phyloP scores from a whole-genome alignment of 2,888 invertebrate species.

The Euzophera pinguis region DNA sequence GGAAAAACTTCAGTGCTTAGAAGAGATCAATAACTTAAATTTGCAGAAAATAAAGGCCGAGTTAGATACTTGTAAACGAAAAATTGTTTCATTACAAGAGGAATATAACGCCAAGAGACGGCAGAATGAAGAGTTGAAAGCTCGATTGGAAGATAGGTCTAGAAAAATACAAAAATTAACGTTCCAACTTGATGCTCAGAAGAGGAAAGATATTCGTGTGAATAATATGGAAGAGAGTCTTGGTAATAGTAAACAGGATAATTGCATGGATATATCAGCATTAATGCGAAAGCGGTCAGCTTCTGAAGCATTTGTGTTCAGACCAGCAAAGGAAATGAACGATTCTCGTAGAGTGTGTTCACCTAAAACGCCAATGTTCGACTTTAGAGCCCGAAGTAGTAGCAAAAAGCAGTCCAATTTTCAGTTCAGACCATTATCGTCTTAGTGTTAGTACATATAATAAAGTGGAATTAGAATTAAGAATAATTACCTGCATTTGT shows the following conservation, averaged over 20 bases:
- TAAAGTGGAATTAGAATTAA: constrained; percentile 12
- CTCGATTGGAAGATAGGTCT: constrained; percentile 62
- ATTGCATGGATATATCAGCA: constrained; percentile 66
- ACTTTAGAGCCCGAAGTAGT: constrained; percentile 47
- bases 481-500: constrained; percentile 85
- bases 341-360: constrained; percentile 50
- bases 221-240: constrained; percentile 42
- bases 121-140: constrained; percentile 65
- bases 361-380: constrained; percentile 66
- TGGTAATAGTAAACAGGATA: constrained; percentile 50
- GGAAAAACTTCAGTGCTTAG: constrained; percentile 67
- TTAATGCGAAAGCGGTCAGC: constrained; percentile 56
- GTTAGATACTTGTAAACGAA: constrained; percentile 67
- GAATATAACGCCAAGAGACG: constrained; percentile 68
- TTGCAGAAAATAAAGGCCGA: constrained; percentile 70
- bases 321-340: constrained; percentile 56
- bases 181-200: constrained; percentile 65
- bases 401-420: constrained; percentile 47
- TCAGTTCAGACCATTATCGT: constrained; percentile 57
- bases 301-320: constrained; percentile 61
- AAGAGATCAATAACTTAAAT: constrained; percentile 66
- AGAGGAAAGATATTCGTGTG: constrained; percentile 57
- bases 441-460: constrained; percentile 29
- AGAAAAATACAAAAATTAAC: constrained; percentile 71
- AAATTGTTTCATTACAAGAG: constrained; percentile 58